phyloP scores from a whole-genome alignment of 2,113 vertebrate genomes.

The Hypomesus transpacificus region DNA sequence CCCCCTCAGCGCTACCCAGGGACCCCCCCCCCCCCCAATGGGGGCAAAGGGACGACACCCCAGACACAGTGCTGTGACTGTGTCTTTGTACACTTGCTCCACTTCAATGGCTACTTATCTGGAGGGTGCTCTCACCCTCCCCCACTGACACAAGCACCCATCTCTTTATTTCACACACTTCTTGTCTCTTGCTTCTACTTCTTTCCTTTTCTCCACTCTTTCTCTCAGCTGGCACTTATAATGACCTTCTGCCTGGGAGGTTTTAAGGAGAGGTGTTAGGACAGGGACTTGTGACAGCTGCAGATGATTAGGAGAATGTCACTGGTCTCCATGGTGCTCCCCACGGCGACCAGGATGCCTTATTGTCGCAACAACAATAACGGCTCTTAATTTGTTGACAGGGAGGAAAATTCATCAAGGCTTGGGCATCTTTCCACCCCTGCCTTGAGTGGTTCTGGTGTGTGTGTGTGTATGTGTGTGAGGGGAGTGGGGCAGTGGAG shows the following conservation, averaged over 20 bases:
- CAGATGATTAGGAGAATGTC: slow-evolving; percentile 71
- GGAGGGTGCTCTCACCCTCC: slow-evolving; percentile 58
- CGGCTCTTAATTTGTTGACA: slow-evolving; percentile 71
- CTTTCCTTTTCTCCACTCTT: slow-evolving; percentile 46
- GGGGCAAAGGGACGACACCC: slow-evolving; percentile 65
- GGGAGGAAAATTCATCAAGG: slow-evolving; percentile 67
- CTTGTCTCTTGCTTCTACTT: slow-evolving; percentile 1
- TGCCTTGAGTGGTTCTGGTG: slow-evolving; percentile 42
- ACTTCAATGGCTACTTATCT: slow-evolving; percentile 68
- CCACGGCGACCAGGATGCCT: slow-evolving; percentile 63
- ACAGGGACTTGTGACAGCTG: slow-evolving; percentile 72
- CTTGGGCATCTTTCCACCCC: slow-evolving; percentile 49
- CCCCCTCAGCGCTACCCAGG: slow-evolving; percentile 70
- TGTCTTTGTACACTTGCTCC: slow-evolving; percentile 65
- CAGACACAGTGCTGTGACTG: slow-evolving; percentile 52
- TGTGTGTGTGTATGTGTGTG: slow-evolving; percentile 13
- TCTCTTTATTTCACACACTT: background rate
- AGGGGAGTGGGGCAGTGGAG: slow-evolving; percentile 34
- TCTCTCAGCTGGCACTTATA: slow-evolving; percentile 71
- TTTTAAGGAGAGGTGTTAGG: slow-evolving; percentile 76
- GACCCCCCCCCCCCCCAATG: slow-evolving; percentile 61
- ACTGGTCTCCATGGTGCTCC: slow-evolving; percentile 68
- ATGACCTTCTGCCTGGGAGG: slow-evolving; percentile 75
- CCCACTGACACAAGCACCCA: slow-evolving; percentile 19
- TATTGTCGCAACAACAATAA: slow-evolving; percentile 72